Conservation (phyloP, 2,888 invertebrate genomes). For the Saturnia japonica region DNA sequence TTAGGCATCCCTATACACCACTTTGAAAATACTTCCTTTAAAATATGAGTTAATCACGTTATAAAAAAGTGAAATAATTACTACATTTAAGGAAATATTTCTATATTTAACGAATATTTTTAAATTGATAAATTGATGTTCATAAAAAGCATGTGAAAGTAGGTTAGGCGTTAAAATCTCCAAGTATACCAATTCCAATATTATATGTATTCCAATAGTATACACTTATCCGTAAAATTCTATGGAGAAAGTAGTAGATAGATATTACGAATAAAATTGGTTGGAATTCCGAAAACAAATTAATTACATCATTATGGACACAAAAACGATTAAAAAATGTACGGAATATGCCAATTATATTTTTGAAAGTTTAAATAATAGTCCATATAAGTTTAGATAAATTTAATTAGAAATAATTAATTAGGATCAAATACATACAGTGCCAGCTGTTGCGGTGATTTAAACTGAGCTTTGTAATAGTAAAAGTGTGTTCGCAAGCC, state of each 20-base stretch:
- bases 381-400: neutral
- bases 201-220: too few relatives aligned
- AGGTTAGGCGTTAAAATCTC: neutral
- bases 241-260: neutral
- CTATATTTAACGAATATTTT: neutral
- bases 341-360: too few relatives aligned
- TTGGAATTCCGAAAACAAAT: neutral
- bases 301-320: neutral
- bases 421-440: neutral
- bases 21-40: neutral
- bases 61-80: neutral
- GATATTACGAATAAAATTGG: neutral
- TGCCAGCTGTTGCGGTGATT: conserved; percentile 41
- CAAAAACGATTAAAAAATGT: too few relatives aligned
- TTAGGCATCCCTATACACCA: neutral
- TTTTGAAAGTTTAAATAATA: neutral
- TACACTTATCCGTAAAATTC: neutral
- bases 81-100: neutral
- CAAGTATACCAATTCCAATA: too few relatives aligned
- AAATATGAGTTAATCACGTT: neutral
- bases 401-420: neutral
- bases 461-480: conserved; percentile 52
- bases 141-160: neutral
- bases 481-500: conserved; percentile 59
- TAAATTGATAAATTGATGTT: neutral